Percentiles rank a stretch among this genome's conserved stretches.
Conservation (phyloP, 2,113 vertebrate species). For the Indicator maculatus region DNA sequence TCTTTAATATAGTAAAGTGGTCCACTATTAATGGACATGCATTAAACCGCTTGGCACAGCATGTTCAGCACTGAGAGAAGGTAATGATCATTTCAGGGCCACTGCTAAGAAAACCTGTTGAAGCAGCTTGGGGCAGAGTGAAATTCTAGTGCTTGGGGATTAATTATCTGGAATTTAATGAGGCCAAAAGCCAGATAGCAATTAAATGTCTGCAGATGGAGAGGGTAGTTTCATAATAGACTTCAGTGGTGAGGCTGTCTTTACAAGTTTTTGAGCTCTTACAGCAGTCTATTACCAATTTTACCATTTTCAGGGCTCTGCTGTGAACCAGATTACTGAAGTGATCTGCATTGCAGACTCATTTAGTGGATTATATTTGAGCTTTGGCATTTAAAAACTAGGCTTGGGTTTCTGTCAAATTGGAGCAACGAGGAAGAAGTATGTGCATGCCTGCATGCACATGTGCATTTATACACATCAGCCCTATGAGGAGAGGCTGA, state of each 20-base stretch:
- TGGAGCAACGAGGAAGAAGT: background rate
- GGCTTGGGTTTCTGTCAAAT: background rate
- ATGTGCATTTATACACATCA: background rate
- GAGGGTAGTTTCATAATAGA: slow-evolving; percentile 21
- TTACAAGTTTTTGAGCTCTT: background rate
- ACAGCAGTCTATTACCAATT: background rate
- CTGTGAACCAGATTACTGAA: background rate
- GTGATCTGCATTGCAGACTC: background rate
- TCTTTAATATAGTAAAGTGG: slow-evolving; percentile 7
- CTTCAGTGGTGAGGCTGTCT: background rate
- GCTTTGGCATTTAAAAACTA: slow-evolving; percentile 24
- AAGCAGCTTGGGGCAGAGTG: slow-evolving; percentile 61
- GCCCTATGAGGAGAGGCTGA: too few relatives aligned
- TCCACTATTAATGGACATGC: slow-evolving; percentile 11
- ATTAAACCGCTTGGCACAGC: slow-evolving; percentile 59
- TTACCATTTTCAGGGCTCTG: background rate
- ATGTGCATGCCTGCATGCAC: accelerated
- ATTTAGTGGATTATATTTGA: background rate
- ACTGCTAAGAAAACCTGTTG: slow-evolving; percentile 61
- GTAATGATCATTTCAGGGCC: slow-evolving; percentile 55
- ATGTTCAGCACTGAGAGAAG: slow-evolving; percentile 42
- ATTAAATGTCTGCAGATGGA: slow-evolving; percentile 49
- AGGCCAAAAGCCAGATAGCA: slow-evolving; percentile 66
- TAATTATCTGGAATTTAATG: slow-evolving; percentile 76
- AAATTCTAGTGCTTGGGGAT: slow-evolving; percentile 71